phyloP scores from a whole-genome alignment of 2,113 vertebrate genomes.

The Epinephelus moara region DNA sequence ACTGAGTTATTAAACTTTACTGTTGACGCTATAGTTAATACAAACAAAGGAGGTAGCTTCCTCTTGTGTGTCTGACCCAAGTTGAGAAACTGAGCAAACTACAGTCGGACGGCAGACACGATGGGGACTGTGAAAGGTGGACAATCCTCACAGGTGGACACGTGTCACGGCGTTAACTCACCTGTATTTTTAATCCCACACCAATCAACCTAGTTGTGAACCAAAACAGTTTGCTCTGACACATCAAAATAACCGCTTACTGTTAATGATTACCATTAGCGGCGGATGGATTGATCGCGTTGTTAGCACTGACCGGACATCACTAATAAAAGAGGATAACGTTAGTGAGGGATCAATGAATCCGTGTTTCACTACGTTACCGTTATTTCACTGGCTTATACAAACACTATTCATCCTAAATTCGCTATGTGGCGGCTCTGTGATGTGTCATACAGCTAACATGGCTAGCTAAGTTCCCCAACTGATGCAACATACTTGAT shows the following conservation, averaged over 20 bases:
- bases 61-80: too few relatives aligned
- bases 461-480: neutral
- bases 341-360: neutral
- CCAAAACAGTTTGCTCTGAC: neutral
- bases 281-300: neutral
- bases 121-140: neutral
- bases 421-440: neutral
- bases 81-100: too few relatives aligned
- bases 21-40: too few relatives aligned
- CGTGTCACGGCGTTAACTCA: too few relatives aligned
- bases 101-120: neutral
- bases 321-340: rapidly evolving
- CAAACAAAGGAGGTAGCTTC: neutral
- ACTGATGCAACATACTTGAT: neutral
- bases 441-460: neutral
- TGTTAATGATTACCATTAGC: neutral
- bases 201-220: rapidly evolving
- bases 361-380: neutral
- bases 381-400: neutral
- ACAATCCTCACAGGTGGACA: too few relatives aligned
- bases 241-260: too few relatives aligned
- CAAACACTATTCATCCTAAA: neutral
- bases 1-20: neutral
- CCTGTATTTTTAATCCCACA: neutral
- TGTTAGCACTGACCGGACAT: slow-evolving; percentile 7